Conservation (phyloP, 2,797 vertebrate genomes). For the Pantherophis vulpinus region DNA sequence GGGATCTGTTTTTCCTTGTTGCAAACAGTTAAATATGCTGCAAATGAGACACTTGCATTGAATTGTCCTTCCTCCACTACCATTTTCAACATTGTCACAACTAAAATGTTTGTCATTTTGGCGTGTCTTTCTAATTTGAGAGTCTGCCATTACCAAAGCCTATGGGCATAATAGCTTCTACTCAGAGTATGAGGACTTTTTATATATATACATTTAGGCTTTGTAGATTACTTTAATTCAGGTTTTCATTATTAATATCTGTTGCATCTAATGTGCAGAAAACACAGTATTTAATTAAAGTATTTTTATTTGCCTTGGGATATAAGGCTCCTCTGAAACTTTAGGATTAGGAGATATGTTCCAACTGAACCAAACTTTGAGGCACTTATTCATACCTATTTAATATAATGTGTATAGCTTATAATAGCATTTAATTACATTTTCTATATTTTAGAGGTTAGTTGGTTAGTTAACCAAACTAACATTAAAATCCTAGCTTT, state of each 20-base stretch:
- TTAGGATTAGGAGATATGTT: constrained; percentile 30
- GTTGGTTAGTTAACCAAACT: constrained; percentile 3
- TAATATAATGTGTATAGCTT: constrained; percentile 28
- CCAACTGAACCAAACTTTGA: constrained; percentile 15
- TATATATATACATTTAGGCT: not conserved
- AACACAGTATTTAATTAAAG: constrained; percentile 27
- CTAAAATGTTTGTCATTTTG: not conserved
- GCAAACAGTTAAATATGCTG: not conserved
- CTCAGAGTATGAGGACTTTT: not conserved
- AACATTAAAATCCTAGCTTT: not conserved
- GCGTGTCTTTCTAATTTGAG: not conserved
- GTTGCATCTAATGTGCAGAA: not conserved
- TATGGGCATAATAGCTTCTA: constrained; percentile 10
- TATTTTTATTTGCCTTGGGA: not conserved
- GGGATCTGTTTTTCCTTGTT: not conserved
- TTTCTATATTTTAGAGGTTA: constrained; percentile 23
- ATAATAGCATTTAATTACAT: constrained; percentile 26
- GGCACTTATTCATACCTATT: constrained; percentile 24
- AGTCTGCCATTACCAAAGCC: not conserved
- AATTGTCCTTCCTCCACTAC: not conserved
- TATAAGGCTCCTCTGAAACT: constrained; percentile 20
- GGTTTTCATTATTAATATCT: not conserved
- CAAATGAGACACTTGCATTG: not conserved
- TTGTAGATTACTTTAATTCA: constrained; percentile 8
- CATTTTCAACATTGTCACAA: too few species aligned